phyloP scores from a whole-genome alignment of 2,797 vertebrate species.

The Leuciscus waleckii region DNA sequence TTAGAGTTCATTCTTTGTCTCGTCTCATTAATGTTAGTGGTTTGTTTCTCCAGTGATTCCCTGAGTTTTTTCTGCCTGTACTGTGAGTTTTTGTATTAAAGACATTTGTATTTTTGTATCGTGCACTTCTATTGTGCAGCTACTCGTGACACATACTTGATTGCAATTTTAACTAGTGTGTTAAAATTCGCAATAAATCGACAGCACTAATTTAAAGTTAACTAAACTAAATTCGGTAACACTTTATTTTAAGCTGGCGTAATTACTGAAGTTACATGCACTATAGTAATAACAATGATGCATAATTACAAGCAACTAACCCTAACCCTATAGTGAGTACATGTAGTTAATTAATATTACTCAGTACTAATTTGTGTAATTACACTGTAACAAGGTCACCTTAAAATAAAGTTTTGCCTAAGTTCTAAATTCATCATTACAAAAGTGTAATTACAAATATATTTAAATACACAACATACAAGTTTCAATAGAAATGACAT shows the following conservation, averaged over 20 bases:
- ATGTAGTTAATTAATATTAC: background rate
- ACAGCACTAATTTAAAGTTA: background rate
- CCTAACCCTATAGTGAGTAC: background rate
- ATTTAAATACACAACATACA: no score
- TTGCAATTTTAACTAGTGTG: background rate
- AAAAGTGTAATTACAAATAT: no score
- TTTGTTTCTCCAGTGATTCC: background rate
- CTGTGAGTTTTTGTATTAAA: background rate
- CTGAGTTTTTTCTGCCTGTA: background rate
- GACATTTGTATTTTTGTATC: background rate
- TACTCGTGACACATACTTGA: background rate
- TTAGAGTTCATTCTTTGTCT: background rate
- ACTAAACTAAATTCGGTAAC: background rate
- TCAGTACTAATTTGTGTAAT: background rate
- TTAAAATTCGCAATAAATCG: no score
- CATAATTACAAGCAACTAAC: background rate
- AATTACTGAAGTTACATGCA: background rate
- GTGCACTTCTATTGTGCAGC: background rate
- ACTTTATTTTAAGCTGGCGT: background rate
- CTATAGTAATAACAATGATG: background rate
- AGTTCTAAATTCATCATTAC: no score
- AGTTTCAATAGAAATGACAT: no score
- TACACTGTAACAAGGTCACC: background rate
- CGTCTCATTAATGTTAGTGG: background rate
- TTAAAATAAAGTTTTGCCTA: no score